Percentiles rank a stretch among this genome's conserved stretches.
phyloP scores from a whole-genome alignment of 1,140 invertebrate genomes.

The Leptoteleia sp. region DNA sequence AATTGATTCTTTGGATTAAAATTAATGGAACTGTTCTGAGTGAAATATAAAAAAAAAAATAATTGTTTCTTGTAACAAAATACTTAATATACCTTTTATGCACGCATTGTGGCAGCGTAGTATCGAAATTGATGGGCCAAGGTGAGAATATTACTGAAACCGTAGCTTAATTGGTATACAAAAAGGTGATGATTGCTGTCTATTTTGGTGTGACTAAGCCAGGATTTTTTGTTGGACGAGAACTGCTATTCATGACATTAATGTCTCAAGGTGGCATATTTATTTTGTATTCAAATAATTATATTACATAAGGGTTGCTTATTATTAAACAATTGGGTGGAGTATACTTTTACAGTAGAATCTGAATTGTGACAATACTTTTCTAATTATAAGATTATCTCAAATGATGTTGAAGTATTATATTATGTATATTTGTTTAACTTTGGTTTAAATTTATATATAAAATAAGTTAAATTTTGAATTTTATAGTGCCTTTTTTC shows the following conservation, averaged over 20 bases:
- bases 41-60: too few species aligned
- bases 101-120: too few species aligned
- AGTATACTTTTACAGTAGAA: too few species aligned
- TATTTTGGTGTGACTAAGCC: conserved; percentile 72
- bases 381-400: neutral
- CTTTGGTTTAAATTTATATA: too few species aligned
- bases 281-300: conserved; percentile 19
- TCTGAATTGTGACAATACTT: too few species aligned
- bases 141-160: conserved; percentile 80
- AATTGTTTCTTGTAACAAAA: conserved; percentile 35
- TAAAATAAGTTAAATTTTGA: too few species aligned
- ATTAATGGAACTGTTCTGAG: too few species aligned
- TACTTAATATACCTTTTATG: conserved; percentile 17
- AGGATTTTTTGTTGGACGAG: conserved; percentile 72
- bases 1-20: too few species aligned
- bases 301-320: conserved; percentile 27
- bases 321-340: neutral
- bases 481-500: too few species aligned
- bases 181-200: conserved; percentile 78
- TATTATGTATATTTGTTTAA: too few species aligned
- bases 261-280: conserved; percentile 75
- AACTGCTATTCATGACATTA: conserved; percentile 78
- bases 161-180: conserved; percentile 79
- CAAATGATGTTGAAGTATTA: too few species aligned
- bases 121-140: conserved; percentile 74